phyloP scores from a whole-genome alignment of 2,888 invertebrate species.

The Nephrotoma flavescens region DNA sequence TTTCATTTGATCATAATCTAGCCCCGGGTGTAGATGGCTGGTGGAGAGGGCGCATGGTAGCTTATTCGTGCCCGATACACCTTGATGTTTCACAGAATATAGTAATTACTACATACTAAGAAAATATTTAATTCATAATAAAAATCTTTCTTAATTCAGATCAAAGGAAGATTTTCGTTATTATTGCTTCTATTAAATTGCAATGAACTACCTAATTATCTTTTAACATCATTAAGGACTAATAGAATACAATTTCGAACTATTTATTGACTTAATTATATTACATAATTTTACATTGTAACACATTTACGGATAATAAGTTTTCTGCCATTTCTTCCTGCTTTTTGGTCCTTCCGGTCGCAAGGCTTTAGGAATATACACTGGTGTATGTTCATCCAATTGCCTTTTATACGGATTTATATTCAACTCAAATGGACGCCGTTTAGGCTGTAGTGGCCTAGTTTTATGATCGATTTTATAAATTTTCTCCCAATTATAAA shows the following conservation, averaged over 20 bases:
- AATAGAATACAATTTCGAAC: not conserved
- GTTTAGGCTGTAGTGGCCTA: conserved; percentile 48
- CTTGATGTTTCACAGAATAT: no score
- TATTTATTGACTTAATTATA: not conserved
- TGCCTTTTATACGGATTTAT: conserved; percentile 45
- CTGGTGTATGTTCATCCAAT: conserved; percentile 49
- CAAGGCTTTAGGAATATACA: conserved; percentile 53
- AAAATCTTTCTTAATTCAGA: no score
- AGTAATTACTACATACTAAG: no score
- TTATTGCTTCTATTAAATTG: no score
- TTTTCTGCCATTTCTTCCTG: conserved; percentile 47
- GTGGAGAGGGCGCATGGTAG: no score
- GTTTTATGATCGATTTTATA: conserved; percentile 60
- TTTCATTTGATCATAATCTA: no score
- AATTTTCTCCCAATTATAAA: conserved; percentile 68
- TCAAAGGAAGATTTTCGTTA: no score
- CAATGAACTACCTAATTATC: no score
- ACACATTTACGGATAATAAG: conserved; percentile 46
- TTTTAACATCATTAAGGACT: no score
- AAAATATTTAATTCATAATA: no score
- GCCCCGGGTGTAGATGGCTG: no score
- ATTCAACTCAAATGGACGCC: conserved; percentile 54
- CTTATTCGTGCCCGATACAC: no score
- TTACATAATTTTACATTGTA: not conserved
- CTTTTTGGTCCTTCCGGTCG: conserved; percentile 43